phyloP scores from a whole-genome alignment of 2,113 vertebrate genomes.

The Bubo bubo region DNA sequence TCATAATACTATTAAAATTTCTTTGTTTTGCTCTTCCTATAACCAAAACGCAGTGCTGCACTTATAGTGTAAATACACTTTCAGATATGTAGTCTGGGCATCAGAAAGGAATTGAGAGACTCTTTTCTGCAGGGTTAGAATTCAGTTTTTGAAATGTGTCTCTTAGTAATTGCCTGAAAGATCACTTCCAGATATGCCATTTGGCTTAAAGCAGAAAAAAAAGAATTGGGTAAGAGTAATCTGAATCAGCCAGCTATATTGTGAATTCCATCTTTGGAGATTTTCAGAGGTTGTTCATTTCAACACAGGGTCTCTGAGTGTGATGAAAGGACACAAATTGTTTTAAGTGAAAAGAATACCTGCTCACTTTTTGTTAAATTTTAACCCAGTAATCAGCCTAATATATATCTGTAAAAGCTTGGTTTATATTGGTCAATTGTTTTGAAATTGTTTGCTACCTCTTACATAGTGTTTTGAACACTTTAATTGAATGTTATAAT shows the following conservation, averaged over 20 bases:
- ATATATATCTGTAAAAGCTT: background rate
- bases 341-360: background rate
- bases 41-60: background rate
- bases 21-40: background rate
- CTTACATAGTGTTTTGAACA: background rate
- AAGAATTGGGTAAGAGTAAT: background rate
- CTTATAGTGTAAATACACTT: background rate
- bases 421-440: conserved; percentile 32
- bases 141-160: background rate
- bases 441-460: background rate
- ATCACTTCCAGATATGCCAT: background rate
- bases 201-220: background rate
- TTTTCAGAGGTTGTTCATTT: background rate
- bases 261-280: background rate
- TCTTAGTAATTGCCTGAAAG: background rate
- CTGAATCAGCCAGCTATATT: background rate
- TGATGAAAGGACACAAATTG: background rate
- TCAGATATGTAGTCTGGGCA: background rate
- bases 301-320: background rate
- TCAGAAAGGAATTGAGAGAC: background rate
- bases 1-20: background rate
- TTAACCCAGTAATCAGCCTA: conserved; percentile 53
- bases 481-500: background rate
- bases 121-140: background rate
- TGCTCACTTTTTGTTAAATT: conserved; percentile 4